These are phyloP conservation scores for Elachura formosa DNA, from an alignment of 2,113 vertebrate genomes.

Conservation along the genomic window DNA sequence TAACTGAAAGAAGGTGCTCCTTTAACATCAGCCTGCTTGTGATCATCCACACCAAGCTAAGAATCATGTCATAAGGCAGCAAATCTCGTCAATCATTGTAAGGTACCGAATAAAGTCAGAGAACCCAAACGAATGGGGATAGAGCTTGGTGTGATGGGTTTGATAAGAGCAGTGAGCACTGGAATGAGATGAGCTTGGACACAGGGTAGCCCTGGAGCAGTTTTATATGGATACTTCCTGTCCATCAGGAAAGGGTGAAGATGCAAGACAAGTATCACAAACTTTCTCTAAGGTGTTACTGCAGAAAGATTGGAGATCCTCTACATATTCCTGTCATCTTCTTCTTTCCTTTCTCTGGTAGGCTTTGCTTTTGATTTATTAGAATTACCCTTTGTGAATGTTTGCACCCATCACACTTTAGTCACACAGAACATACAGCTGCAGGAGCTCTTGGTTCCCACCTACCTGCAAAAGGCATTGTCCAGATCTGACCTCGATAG, in stretches of 20 bases:
- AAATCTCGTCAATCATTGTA: neutral
- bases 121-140: neutral
- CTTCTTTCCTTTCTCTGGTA: neutral
- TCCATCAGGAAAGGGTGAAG: neutral
- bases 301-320: neutral
- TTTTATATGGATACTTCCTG: neutral
- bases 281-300: neutral
- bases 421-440: neutral
- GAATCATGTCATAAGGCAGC: neutral
- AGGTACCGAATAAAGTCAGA: neutral
- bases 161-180: neutral
- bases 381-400: neutral
- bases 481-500: neutral
- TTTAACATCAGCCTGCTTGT: neutral
- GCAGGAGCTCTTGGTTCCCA: neutral
- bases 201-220: neutral
- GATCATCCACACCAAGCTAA: neutral
- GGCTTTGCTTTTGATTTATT: neutral
- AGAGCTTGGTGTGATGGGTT: neutral
- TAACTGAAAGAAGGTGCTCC: too few relatives aligned
- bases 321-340: neutral
- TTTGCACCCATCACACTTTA: neutral
- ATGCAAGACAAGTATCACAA: accelerated
- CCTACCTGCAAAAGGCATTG: neutral
- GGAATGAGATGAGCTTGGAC: neutral